These are phyloP conservation scores for Myotis findleyi DNA, from an alignment of 2,797 vertebrate species.

Conservation along the genomic window DNA sequence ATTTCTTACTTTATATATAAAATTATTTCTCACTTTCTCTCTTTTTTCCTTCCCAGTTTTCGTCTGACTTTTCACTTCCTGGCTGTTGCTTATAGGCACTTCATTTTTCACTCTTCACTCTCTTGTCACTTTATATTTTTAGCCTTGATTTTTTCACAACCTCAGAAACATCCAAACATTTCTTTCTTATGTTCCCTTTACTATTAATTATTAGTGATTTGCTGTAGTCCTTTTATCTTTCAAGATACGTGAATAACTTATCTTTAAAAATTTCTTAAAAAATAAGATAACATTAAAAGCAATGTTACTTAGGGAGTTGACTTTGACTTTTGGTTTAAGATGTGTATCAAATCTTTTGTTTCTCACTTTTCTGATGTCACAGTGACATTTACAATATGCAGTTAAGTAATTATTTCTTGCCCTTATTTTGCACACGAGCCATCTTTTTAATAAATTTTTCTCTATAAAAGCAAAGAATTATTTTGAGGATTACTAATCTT, in stretches of 20 bases:
- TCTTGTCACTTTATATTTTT: slow-evolving; percentile 43
- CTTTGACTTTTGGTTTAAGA: slow-evolving; percentile 49
- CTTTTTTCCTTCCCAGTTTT: not conserved
- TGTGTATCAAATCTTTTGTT: slow-evolving; percentile 16
- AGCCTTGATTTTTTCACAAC: slow-evolving; percentile 53
- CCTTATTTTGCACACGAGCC: not conserved
- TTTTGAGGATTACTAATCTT: slow-evolving; percentile 34
- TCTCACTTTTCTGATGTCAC: not conserved
- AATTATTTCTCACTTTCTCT: slow-evolving; percentile 40
- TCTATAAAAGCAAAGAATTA: slow-evolving; percentile 13
- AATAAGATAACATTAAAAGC: slow-evolving; percentile 20
- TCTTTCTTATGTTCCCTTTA: not conserved
- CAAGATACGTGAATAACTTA: not conserved
- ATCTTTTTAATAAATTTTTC: slow-evolving; percentile 40
- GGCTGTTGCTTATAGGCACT: not conserved
- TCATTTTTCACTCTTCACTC: not conserved
- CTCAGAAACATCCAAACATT: not conserved
- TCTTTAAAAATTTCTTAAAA: slow-evolving; percentile 53
- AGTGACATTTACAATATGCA: not conserved
- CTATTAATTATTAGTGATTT: slow-evolving; percentile 41
- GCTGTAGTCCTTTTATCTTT: not conserved
- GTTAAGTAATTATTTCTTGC: slow-evolving; percentile 9
- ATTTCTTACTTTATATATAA: slow-evolving; percentile 14
- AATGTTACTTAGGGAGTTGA: slow-evolving; percentile 44
- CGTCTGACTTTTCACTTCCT: slow-evolving; percentile 9